Percentiles rank a stretch among this genome's conserved stretches.
These are phyloP conservation scores for Melanotaenia boesemani DNA, from an alignment of 2,797 vertebrate species.

Conservation along the genomic window DNA sequence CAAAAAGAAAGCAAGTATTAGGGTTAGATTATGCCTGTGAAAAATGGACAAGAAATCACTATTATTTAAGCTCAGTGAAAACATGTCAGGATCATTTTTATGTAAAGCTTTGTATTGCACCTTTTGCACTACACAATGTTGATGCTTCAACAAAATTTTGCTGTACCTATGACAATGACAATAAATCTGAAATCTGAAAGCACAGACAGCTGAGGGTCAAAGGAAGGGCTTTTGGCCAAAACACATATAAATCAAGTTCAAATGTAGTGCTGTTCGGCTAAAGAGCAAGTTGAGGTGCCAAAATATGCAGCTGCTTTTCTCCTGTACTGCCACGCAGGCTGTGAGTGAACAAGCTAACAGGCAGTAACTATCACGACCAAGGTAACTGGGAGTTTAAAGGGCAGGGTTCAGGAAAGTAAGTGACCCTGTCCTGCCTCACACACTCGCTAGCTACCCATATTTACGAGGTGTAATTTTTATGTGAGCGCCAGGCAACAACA, in stretches of 20 bases:
- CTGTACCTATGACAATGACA: too few species aligned
- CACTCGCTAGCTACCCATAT: constrained; percentile 72
- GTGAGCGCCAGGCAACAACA: constrained; percentile 82
- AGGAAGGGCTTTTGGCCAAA: not conserved
- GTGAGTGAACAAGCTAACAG: constrained; percentile 51
- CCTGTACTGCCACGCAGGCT: constrained; percentile 31
- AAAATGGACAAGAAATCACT: not conserved
- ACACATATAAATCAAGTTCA: not conserved
- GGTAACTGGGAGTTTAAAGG: constrained; percentile 78
- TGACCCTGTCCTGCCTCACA: constrained; percentile 66
- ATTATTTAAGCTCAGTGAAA: not conserved
- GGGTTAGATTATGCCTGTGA: not conserved
- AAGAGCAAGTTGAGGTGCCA: constrained; percentile 17
- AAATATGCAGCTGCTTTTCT: constrained; percentile 40
- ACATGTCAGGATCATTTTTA: not conserved
- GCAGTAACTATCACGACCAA: constrained; percentile 55
- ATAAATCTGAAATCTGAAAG: too few species aligned
- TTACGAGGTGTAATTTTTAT: constrained; percentile 88
- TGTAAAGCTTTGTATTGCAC: not conserved
- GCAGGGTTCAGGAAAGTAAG: constrained; percentile 75
- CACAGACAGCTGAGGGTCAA: not conserved
- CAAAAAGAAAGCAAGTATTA: not conserved
- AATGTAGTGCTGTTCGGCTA: constrained; percentile 6
- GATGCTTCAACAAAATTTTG: too few species aligned
- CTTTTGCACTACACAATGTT: too few species aligned